A percentile compares a stretch with the other conserved stretches of the same genome.
phyloP scores from a whole-genome alignment of 2,888 invertebrate genomes.

The Melinaea marsaeus region DNA sequence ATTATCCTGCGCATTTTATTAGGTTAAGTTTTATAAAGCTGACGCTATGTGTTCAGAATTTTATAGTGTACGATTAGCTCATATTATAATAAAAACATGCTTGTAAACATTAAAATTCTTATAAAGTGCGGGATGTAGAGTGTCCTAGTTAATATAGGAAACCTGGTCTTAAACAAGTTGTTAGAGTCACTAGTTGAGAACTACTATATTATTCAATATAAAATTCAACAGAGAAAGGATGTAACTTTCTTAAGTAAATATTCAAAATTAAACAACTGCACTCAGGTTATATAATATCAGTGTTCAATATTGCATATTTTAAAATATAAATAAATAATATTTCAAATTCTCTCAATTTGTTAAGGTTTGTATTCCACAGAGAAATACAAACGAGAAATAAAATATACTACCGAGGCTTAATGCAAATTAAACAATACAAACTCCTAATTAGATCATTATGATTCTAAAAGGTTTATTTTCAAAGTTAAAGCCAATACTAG shows the following conservation, averaged over 20 bases:
- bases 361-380: not conserved
- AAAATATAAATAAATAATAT: not conserved
- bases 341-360: too few relatives aligned
- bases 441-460: slow-evolving; percentile 19
- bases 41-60: too few relatives aligned
- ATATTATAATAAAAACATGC: slow-evolving; percentile 26
- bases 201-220: slow-evolving; percentile 76
- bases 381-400: not conserved
- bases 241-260: slow-evolving; percentile 72
- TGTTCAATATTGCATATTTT: slow-evolving; percentile 27
- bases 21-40: too few relatives aligned
- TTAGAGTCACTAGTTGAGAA: slow-evolving; percentile 69
- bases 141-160: slow-evolving; percentile 57
- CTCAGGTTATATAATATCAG: slow-evolving; percentile 42
- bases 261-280: slow-evolving; percentile 66
- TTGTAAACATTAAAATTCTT: slow-evolving; percentile 41
- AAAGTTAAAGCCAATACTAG: slow-evolving; percentile 21
- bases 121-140: slow-evolving; percentile 34
- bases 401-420: not conserved
- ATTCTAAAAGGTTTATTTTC: slow-evolving; percentile 16
- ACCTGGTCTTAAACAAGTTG: slow-evolving; percentile 66
- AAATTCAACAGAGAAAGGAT: slow-evolving; percentile 69
- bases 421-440: slow-evolving; percentile 21
- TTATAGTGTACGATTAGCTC: not conserved
- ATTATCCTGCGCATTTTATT: too few relatives aligned